Evolutionary conservation across 1,140 invertebrate genomes (phyloP).

Genomic region (Colletes gigas): DNA sequence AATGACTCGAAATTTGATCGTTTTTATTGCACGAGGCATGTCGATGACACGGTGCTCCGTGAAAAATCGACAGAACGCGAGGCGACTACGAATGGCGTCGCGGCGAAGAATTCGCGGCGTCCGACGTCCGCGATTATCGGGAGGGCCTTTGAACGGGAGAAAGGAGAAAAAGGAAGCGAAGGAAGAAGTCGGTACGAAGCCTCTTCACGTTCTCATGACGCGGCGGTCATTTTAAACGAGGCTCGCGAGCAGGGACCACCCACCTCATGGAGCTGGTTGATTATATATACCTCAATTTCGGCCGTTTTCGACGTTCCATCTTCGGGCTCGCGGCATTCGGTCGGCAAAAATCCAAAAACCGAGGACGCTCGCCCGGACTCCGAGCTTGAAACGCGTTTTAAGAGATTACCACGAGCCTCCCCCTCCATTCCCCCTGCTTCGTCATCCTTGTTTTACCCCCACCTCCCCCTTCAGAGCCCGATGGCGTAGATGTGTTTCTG

Average conservation of each 20-base stretch:
- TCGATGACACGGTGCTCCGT: too few species aligned
- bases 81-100: background rate
- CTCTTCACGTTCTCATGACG: slow-evolving; percentile 73
- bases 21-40: too few species aligned
- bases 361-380: slow-evolving; percentile 31
- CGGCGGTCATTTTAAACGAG: slow-evolving; percentile 76
- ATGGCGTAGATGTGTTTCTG: slow-evolving; percentile 62
- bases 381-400: slow-evolving; percentile 54
- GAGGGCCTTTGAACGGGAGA: background rate
- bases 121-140: slow-evolving; percentile 40
- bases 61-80: background rate
- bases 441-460: background rate
- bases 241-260: slow-evolving; percentile 73
- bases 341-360: slow-evolving; percentile 35
- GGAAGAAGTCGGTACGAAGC: slow-evolving; percentile 30
- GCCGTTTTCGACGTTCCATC: slow-evolving; percentile 41
- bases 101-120: slow-evolving; percentile 10
- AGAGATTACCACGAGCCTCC: slow-evolving; percentile 48
- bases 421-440: background rate
- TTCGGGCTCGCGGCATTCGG: slow-evolving; percentile 31
- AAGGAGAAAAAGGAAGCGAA: too few species aligned
- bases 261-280: slow-evolving; percentile 73
- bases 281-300: slow-evolving; percentile 62
- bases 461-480: slow-evolving; percentile 11
- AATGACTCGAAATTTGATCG: too few species aligned